These are phyloP conservation scores for Brotogeris chrysoptera DNA, from an alignment of 2,797 vertebrate species.

Conservation along the genomic window DNA sequence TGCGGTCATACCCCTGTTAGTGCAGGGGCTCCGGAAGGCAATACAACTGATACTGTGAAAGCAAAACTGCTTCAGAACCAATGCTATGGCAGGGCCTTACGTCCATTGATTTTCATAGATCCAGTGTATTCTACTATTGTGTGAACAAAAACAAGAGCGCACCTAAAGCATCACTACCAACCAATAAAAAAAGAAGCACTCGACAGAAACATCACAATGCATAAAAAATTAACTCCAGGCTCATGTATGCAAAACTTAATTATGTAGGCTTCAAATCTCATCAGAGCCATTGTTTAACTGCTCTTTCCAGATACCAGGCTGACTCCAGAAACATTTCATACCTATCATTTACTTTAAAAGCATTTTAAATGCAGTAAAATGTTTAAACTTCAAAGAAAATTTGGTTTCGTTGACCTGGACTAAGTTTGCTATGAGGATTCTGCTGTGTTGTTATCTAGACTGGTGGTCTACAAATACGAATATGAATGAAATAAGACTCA, in stretches of 20 bases:
- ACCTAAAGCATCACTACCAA: neutral
- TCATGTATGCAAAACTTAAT: conserved; percentile 19
- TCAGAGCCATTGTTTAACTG: conserved; percentile 22
- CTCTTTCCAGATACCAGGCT: neutral
- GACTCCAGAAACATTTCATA: neutral
- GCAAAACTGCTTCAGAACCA: neutral
- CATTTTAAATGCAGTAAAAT: neutral
- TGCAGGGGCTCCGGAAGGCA: neutral
- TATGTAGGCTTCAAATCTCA: neutral
- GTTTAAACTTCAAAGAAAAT: neutral
- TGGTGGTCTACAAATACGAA: neutral
- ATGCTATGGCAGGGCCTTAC: neutral
- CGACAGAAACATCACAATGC: neutral
- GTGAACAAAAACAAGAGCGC: neutral
- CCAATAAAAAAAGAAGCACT: neutral
- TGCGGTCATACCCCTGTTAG: neutral
- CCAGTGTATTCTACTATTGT: neutral
- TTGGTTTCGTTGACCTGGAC: neutral
- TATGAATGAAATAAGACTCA: neutral
- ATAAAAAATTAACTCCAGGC: conserved; percentile 21
- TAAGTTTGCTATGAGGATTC: neutral
- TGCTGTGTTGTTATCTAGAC: neutral
- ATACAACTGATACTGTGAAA: neutral
- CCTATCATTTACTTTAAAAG: conserved; percentile 1
- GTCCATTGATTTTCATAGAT: neutral